These are phyloP conservation scores for Biston betularia DNA, from an alignment of 2,888 invertebrate species.

Conservation along the genomic window DNA sequence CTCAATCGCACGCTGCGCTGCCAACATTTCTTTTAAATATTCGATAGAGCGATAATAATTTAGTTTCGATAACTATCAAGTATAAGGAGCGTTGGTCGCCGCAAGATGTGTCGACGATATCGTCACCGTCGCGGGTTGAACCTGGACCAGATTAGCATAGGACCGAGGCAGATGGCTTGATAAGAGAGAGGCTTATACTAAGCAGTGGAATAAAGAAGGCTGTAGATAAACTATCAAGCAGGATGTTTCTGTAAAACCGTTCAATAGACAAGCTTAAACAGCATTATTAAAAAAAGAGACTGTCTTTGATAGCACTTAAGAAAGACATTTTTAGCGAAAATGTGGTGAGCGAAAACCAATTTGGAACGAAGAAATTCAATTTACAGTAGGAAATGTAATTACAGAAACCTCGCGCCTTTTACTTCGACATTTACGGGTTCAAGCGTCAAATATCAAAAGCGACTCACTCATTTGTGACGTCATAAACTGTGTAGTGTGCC, in stretches of 20 bases:
- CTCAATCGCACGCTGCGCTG: constrained; percentile 40
- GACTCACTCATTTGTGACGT: constrained; percentile 96
- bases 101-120: too few species aligned
- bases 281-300: constrained; percentile 20
- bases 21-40: constrained; percentile 50
- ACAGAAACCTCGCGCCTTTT: constrained; percentile 53
- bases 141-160: too few species aligned
- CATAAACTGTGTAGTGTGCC: constrained; percentile 96
- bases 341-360: constrained; percentile 62
- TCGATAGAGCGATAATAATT: constrained; percentile 46
- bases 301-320: constrained; percentile 45
- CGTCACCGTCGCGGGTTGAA: too few species aligned
- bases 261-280: constrained; percentile 11
- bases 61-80: constrained; percentile 35
- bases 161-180: too few species aligned
- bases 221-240: constrained; percentile 1
- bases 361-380: constrained; percentile 60
- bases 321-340: constrained; percentile 49
- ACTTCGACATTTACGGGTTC: constrained; percentile 56
- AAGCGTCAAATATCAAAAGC: constrained; percentile 60
- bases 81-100: not conserved
- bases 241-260: constrained; percentile 8
- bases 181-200: too few species aligned
- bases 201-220: too few species aligned
- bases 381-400: constrained; percentile 61